phyloP scores from a whole-genome alignment of 2,113 vertebrate species.

The Otis tarda region DNA sequence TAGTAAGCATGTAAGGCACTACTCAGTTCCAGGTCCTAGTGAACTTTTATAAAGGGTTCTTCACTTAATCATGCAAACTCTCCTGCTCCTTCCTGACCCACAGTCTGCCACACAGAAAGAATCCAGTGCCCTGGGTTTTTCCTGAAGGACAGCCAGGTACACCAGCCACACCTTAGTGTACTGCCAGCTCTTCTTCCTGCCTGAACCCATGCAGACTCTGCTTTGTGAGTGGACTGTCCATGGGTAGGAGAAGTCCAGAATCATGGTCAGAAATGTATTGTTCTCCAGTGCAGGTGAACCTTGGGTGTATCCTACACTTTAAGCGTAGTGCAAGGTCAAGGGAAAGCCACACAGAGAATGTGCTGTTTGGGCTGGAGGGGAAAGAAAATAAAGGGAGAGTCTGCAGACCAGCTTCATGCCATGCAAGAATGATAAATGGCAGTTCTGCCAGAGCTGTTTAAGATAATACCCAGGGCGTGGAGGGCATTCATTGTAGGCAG shows the following conservation, averaged over 20 bases:
- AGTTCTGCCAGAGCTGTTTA: conserved; percentile 4
- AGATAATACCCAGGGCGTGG: neutral
- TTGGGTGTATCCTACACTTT: neutral
- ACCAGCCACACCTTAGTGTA: neutral
- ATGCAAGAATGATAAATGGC: conserved; percentile 1
- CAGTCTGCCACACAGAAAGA: neutral
- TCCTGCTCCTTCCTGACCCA: neutral
- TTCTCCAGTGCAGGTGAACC: neutral
- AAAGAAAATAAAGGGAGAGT: neutral
- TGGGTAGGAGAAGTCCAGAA: neutral
- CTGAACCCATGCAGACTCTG: neutral
- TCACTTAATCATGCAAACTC: neutral
- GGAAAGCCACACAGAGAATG: neutral
- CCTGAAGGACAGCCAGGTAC: neutral
- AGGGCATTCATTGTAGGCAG: neutral
- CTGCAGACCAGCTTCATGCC: neutral
- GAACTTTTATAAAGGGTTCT: neutral
- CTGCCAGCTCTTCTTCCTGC: neutral
- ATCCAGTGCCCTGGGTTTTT: neutral
- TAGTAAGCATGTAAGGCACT: neutral
- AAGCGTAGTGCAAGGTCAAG: neutral
- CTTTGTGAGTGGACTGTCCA: neutral
- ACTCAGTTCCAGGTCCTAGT: neutral
- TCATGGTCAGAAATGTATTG: neutral
- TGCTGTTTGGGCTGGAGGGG: neutral